phyloP scores from a whole-genome alignment of 2,797 vertebrate species.

The Craterocephalus amniculus region DNA sequence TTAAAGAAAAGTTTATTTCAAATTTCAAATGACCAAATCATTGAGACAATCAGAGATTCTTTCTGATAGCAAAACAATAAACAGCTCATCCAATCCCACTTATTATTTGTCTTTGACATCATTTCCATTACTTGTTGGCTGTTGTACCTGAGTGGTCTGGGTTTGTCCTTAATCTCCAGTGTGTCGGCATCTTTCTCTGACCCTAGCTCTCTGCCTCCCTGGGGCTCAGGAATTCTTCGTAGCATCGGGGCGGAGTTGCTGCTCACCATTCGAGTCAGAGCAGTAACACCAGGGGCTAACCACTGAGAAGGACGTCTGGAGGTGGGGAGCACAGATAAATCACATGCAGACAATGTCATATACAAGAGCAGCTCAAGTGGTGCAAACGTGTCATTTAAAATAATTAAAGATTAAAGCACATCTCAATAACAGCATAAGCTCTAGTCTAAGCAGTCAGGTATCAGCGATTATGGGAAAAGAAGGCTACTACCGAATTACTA shows the following conservation, averaged over 20 bases:
- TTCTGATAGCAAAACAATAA: neutral
- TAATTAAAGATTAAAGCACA: neutral
- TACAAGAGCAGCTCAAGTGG: neutral
- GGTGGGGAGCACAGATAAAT: neutral
- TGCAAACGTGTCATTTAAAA: neutral
- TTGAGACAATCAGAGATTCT: neutral
- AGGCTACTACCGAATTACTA: too few species aligned
- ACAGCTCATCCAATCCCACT: neutral
- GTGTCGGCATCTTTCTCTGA: constrained; percentile 47
- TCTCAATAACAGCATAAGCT: neutral
- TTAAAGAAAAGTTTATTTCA: too few species aligned
- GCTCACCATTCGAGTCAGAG: constrained; percentile 81
- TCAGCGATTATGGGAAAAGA: too few species aligned
- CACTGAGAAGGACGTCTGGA: constrained; percentile 93
- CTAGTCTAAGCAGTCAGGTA: too few species aligned
- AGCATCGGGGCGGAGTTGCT: constrained; percentile 68
- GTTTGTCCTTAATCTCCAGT: constrained; percentile 69
- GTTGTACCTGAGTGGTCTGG: constrained; percentile 77
- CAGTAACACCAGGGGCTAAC: constrained; percentile 85
- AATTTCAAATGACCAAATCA: neutral
- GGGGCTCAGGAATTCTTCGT: constrained; percentile 57
- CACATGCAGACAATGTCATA: constrained; percentile 1
- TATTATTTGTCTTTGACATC: neutral
- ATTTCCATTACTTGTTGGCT: neutral
- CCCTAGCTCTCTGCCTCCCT: constrained; percentile 46